These are phyloP conservation scores for Eudasyphora cyanicolor DNA, from an alignment of 2,888 invertebrate genomes.

Conservation along the genomic window DNA sequence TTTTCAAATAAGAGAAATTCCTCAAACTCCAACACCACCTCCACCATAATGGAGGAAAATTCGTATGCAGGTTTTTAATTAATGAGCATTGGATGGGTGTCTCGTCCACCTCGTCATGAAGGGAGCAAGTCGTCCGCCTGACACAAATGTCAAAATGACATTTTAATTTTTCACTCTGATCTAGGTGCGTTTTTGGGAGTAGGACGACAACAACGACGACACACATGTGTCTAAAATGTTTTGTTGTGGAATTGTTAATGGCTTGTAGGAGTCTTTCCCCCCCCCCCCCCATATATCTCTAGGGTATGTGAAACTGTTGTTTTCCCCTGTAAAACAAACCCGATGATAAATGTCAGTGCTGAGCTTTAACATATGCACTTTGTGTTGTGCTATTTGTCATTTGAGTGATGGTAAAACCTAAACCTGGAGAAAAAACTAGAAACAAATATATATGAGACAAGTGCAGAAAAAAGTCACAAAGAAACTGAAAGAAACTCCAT, in stretches of 20 bases:
- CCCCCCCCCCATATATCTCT: too few species aligned
- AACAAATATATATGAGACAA: too few species aligned
- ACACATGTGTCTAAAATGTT: not conserved
- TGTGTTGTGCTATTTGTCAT: conserved; percentile 8
- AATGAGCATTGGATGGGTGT: not conserved
- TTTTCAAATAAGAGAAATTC: not conserved
- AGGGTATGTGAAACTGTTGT: not conserved
- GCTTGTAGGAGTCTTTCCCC: conserved; percentile 41
- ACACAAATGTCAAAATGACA: conserved; percentile 61
- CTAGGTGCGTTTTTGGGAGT: not conserved
- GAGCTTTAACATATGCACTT: conserved; percentile 56
- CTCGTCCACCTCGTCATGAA: not conserved
- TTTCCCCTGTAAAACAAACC: conserved; percentile 49
- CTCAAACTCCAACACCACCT: not conserved
- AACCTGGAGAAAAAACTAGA: not conserved
- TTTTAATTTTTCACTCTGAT: conserved; percentile 58
- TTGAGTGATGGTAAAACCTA: not conserved
- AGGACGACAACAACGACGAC: not conserved
- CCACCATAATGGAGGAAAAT: not conserved
- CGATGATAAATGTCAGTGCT: conserved; percentile 65
- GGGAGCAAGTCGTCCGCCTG: not conserved
- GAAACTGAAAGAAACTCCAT: not conserved
- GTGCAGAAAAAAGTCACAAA: not conserved
- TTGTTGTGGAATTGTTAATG: conserved; percentile 44
- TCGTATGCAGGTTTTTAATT: not conserved